phyloP scores from a whole-genome alignment of 1,140 invertebrate species.

The Diorhabda sublineata region DNA sequence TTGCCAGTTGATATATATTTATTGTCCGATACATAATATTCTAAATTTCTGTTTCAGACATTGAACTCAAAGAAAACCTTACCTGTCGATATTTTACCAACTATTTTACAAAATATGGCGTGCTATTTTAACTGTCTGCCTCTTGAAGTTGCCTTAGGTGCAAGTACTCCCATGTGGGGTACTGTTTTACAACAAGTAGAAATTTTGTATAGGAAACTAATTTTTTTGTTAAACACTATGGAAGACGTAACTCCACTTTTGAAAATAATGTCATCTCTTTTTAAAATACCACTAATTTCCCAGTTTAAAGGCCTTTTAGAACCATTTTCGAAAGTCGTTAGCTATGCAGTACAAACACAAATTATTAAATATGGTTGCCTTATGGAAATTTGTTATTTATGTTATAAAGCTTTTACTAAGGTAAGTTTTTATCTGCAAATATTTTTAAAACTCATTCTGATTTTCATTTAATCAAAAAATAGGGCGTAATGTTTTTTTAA shows the following conservation, averaged over 20 bases:
- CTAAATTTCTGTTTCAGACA: slow-evolving; percentile 52
- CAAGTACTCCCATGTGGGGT: slow-evolving; percentile 66
- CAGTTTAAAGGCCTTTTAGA: slow-evolving; percentile 83
- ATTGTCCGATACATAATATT: too few species aligned
- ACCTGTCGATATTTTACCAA: slow-evolving; percentile 67
- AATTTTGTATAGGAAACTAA: slow-evolving; percentile 74
- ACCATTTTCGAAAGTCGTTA: slow-evolving; percentile 93
- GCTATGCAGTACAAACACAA: slow-evolving; percentile 84
- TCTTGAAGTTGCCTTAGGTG: slow-evolving; percentile 71
- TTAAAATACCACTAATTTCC: slow-evolving; percentile 79
- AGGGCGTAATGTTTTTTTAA: too few species aligned
- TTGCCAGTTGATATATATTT: too few species aligned
- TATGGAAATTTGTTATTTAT: slow-evolving; percentile 84
- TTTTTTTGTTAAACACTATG: slow-evolving; percentile 68
- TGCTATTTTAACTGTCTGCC: slow-evolving; percentile 90
- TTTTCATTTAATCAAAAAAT: too few species aligned
- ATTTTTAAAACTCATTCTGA: too few species aligned
- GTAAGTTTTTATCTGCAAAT: slow-evolving; percentile 50
- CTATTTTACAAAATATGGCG: slow-evolving; percentile 83
- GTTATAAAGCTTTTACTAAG: slow-evolving; percentile 79
- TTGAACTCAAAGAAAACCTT: slow-evolving; percentile 86
- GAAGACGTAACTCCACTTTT: slow-evolving; percentile 75
- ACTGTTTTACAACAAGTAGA: slow-evolving; percentile 79
- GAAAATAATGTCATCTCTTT: slow-evolving; percentile 77
- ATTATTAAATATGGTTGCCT: slow-evolving; percentile 79